Conservation (phyloP, 2,888 invertebrate genomes). For the Platycnemis pennipes region DNA sequence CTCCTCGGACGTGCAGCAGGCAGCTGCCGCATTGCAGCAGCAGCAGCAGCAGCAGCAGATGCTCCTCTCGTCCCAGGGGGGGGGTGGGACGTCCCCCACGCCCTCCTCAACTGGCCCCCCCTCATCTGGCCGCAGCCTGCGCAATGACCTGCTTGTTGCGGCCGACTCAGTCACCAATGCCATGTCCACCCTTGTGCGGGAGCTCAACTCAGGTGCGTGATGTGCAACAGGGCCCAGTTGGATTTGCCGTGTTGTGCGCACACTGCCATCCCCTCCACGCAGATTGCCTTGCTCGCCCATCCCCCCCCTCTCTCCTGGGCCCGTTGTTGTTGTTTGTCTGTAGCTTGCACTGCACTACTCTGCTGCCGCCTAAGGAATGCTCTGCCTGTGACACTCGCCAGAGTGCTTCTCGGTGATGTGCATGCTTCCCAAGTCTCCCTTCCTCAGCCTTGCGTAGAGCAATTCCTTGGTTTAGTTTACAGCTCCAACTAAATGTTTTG, state of each 20-base stretch:
- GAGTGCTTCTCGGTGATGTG: background rate
- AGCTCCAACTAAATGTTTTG: too few relatives aligned
- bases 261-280: background rate
- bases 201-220: constrained; percentile 89
- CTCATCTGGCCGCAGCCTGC: constrained; percentile 82
- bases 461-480: background rate
- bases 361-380: background rate
- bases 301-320: background rate
- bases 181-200: constrained; percentile 97
- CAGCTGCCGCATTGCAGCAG: background rate
- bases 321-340: background rate
- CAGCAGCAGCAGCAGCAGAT: constrained; percentile 79
- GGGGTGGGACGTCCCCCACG: constrained; percentile 73
- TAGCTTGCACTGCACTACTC: background rate
- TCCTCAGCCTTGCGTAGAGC: background rate
- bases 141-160: constrained; percentile 94
- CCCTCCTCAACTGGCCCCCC: constrained; percentile 72
- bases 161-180: constrained; percentile 99
- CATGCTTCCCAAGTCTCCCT: background rate
- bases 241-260: background rate
- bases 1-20: background rate
- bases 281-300: background rate
- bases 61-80: constrained; percentile 77
- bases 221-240: constrained; percentile 36
- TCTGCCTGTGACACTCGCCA: too few relatives aligned